Conservation (phyloP, 2,113 vertebrate genomes). For the Terrapene triunguis region DNA sequence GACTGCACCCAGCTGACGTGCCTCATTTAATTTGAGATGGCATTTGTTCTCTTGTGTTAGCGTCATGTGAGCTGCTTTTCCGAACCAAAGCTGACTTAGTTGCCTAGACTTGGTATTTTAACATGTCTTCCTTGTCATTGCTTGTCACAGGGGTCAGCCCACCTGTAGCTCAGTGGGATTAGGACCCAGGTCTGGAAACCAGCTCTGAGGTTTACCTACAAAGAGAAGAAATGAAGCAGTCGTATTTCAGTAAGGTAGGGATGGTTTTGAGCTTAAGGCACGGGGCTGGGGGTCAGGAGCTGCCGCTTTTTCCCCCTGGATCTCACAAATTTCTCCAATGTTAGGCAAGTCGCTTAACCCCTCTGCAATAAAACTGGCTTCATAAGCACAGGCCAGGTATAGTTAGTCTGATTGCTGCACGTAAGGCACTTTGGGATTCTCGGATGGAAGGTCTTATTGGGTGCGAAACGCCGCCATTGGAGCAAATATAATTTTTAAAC, state of each 20-base stretch:
- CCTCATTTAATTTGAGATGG: no score
- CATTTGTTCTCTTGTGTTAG: background rate
- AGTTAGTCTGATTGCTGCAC: background rate
- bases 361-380: background rate
- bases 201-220: background rate
- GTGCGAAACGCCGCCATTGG: background rate
- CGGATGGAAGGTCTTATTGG: background rate
- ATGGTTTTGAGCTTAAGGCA: background rate
- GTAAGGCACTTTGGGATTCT: background rate
- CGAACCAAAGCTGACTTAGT: background rate
- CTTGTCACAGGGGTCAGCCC: background rate
- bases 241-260: background rate
- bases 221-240: background rate
- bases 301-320: background rate
- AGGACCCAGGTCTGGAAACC: background rate
- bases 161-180: background rate
- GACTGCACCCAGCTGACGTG: rapidly evolving
- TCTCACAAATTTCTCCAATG: background rate
- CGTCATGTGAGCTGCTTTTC: background rate
- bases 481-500: background rate
- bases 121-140: rapidly evolving
- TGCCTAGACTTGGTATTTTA: rapidly evolving
- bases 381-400: background rate
- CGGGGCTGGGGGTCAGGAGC: no score
- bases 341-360: background rate